Evolutionary conservation across 2,888 invertebrate genomes (phyloP).

Genomic region (Amblyjoppa proteus): DNA sequence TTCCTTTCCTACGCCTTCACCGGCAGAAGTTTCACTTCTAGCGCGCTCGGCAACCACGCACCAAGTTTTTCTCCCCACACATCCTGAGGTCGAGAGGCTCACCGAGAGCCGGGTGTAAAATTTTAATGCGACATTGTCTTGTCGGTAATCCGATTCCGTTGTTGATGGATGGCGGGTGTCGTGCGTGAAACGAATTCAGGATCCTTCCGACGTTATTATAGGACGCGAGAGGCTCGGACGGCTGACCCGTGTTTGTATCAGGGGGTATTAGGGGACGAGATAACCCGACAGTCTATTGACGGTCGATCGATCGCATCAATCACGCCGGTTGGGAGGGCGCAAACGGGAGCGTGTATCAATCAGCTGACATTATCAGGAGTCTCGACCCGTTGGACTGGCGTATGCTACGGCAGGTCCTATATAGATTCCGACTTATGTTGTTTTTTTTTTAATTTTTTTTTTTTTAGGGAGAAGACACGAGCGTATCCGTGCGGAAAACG

Average conservation of each 20-base stretch:
- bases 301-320: conserved; percentile 83
- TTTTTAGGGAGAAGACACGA: background rate
- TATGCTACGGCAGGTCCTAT: background rate
- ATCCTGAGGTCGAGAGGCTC: background rate
- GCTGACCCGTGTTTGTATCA: conserved; percentile 30
- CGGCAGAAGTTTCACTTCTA: background rate
- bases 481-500: background rate
- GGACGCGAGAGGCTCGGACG: conserved; percentile 14
- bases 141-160: conserved; percentile 16
- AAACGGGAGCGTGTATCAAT: conserved; percentile 82
- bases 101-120: background rate
- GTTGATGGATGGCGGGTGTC: conserved; percentile 28
- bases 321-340: conserved; percentile 72
- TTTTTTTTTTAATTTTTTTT: too few relatives aligned
- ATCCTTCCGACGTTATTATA: conserved; percentile 45
- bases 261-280: conserved; percentile 68
- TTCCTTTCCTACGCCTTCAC: too few relatives aligned
- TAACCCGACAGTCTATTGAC: conserved; percentile 82
- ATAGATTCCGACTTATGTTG: too few relatives aligned
- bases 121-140: conserved; percentile 1
- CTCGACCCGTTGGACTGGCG: conserved; percentile 48
- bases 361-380: conserved; percentile 78
- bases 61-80: too few relatives aligned
- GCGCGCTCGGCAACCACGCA: too few relatives aligned
- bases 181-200: conserved; percentile 37